Percentiles rank a stretch among this genome's conserved stretches.
These are phyloP conservation scores for Conchocele bisecta DNA, from an alignment of 2,888 invertebrate species.

Conservation along the genomic window DNA sequence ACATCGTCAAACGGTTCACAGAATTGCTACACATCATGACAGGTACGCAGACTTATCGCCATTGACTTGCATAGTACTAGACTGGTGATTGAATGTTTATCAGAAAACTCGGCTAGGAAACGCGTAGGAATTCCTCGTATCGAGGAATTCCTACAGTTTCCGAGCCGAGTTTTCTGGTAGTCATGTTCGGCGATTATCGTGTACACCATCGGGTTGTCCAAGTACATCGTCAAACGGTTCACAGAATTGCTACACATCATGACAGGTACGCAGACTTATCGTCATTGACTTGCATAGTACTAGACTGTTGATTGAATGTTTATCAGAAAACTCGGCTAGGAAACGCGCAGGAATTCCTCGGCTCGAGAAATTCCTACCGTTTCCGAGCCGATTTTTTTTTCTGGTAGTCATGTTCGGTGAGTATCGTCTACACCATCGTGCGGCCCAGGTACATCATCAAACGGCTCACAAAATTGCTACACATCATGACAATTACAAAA, in stretches of 20 bases:
- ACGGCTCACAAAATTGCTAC: conserved; percentile 91
- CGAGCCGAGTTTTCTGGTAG: no score
- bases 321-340: no score
- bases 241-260: conserved; percentile 93
- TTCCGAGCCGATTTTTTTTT: no score
- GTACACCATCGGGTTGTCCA: conserved; percentile 92
- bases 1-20: conserved; percentile 94
- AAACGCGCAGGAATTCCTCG: no score
- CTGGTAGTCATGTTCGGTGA: no score
- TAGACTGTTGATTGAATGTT: neutral
- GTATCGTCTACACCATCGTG: conserved; percentile 92
- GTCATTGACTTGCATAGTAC: neutral
- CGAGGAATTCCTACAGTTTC: no score
- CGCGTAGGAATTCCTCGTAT: no score
- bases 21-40: conserved; percentile 93
- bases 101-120: no score
- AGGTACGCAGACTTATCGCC: no score
- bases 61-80: neutral
- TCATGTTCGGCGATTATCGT: no score
- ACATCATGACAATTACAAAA: conserved; percentile 89
- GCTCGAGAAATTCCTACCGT: no score
- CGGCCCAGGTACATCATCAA: conserved; percentile 95
- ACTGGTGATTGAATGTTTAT: neutral
- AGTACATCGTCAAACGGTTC: conserved; percentile 94
- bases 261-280: conserved; percentile 88